Conservation (phyloP, 1,140 invertebrate species). For the Zaprionus lachaisei region DNA sequence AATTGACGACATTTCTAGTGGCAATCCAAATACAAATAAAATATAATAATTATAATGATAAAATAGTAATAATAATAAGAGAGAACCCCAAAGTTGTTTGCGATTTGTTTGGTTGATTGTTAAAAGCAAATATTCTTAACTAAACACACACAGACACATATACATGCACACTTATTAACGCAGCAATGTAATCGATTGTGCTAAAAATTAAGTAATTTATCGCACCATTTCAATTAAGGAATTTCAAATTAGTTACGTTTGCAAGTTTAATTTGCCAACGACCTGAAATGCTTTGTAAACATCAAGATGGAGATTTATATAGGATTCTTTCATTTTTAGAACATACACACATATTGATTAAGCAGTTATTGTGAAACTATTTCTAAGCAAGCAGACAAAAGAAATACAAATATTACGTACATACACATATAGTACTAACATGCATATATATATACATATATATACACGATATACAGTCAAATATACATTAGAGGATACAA, state of each 20-base stretch:
- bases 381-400: slow-evolving; percentile 44
- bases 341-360: slow-evolving; percentile 28
- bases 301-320: slow-evolving; percentile 11
- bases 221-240: slow-evolving; percentile 52
- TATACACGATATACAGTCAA: slow-evolving; percentile 47
- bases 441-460: slow-evolving; percentile 48
- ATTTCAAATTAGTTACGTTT: slow-evolving; percentile 20
- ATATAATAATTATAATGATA: slow-evolving; percentile 5
- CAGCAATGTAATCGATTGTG: slow-evolving; percentile 15
- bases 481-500: slow-evolving; percentile 33
- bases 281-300: slow-evolving; percentile 76
- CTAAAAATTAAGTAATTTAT: slow-evolving; percentile 56
- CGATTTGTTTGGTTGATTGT: slow-evolving; percentile 78
- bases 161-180: not conserved
- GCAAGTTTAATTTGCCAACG: slow-evolving; percentile 62
- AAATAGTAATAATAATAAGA: slow-evolving; percentile 4
- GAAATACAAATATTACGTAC: slow-evolving; percentile 51
- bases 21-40: slow-evolving; percentile 53
- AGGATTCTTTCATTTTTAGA: slow-evolving; percentile 30
- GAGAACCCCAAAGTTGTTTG: slow-evolving; percentile 59
- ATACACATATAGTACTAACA: slow-evolving; percentile 41
- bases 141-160: not conserved
- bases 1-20: slow-evolving; percentile 62
- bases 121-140: slow-evolving; percentile 54
- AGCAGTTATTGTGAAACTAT: slow-evolving; percentile 58